These are phyloP conservation scores for Ochotona princeps DNA, from an alignment of 2,113 vertebrate genomes.

Conservation along the genomic window DNA sequence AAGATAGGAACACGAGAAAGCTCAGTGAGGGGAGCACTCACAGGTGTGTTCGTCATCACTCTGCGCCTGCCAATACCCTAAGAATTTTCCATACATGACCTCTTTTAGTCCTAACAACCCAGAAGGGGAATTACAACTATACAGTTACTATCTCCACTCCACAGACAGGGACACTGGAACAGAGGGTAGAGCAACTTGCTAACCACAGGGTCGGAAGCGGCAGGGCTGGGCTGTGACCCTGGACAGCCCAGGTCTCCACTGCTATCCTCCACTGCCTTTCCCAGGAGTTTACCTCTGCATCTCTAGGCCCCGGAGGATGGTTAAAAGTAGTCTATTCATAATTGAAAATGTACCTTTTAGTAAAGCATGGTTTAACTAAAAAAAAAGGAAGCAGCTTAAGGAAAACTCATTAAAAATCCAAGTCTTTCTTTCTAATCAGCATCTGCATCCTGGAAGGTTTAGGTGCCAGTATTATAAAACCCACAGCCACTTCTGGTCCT, in stretches of 20 bases:
- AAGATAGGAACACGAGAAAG: background rate
- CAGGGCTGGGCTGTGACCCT: background rate
- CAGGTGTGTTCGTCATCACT: background rate
- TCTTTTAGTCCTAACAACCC: background rate
- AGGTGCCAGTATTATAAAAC: background rate
- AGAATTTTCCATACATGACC: background rate
- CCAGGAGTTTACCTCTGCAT: conserved; percentile 27
- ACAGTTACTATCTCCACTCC: background rate
- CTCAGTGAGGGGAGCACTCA: background rate
- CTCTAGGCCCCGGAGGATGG: background rate
- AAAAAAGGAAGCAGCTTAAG: background rate
- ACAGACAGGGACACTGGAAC: background rate
- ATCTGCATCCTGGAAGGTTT: background rate
- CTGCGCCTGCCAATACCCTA: background rate
- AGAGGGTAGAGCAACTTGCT: background rate
- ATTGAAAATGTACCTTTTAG: background rate
- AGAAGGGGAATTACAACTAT: background rate
- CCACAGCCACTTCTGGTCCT: background rate
- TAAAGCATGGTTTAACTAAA: background rate
- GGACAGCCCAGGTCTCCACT: background rate
- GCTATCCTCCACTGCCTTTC: background rate
- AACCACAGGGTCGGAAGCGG: background rate
- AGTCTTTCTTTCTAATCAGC: conserved; percentile 33
- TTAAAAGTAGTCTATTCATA: conserved; percentile 27
- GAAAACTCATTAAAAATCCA: background rate